phyloP scores from a whole-genome alignment of 2,113 vertebrate species.

The Epinephelus cyanopodus region DNA sequence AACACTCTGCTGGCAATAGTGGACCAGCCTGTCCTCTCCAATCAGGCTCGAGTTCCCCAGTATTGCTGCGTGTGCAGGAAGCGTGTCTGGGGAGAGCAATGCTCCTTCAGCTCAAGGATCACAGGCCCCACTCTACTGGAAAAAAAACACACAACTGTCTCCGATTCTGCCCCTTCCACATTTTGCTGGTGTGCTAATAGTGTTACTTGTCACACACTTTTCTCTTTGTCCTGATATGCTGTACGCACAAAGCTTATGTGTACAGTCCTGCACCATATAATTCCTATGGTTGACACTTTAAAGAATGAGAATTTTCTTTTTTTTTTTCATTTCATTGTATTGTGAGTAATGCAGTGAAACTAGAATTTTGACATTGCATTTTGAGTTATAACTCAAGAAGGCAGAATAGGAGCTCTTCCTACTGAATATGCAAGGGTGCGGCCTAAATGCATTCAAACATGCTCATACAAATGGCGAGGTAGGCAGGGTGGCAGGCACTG shows the following conservation, averaged over 20 bases:
- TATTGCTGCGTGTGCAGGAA: conserved; percentile 71
- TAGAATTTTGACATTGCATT: not conserved
- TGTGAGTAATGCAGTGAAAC: not conserved
- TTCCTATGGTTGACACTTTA: not conserved
- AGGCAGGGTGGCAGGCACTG: not conserved
- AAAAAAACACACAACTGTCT: conserved; percentile 44
- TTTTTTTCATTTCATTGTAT: not conserved
- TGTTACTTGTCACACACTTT: not conserved
- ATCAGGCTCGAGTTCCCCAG: conserved; percentile 71
- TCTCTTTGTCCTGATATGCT: not conserved
- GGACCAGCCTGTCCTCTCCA: conserved; percentile 70
- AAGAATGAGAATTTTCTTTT: not conserved
- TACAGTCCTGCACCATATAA: not conserved
- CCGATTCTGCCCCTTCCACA: conserved; percentile 59
- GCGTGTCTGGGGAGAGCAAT: conserved; percentile 59
- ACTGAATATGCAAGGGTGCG: not conserved
- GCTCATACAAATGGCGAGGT: not conserved
- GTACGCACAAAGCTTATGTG: not conserved
- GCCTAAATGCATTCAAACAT: not conserved
- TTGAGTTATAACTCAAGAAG: not conserved
- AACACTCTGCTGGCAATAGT: conserved; percentile 62
- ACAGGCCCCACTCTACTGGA: conserved; percentile 30
- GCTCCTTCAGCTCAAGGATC: conserved; percentile 64
- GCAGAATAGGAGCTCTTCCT: not conserved
- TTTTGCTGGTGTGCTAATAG: conserved; percentile 45